A percentile compares a stretch with the other conserved stretches of the same genome.
Evolutionary conservation across 64 coral and sea anemone species (phyloP).

Genomic region (Porites australiensis): DNA sequence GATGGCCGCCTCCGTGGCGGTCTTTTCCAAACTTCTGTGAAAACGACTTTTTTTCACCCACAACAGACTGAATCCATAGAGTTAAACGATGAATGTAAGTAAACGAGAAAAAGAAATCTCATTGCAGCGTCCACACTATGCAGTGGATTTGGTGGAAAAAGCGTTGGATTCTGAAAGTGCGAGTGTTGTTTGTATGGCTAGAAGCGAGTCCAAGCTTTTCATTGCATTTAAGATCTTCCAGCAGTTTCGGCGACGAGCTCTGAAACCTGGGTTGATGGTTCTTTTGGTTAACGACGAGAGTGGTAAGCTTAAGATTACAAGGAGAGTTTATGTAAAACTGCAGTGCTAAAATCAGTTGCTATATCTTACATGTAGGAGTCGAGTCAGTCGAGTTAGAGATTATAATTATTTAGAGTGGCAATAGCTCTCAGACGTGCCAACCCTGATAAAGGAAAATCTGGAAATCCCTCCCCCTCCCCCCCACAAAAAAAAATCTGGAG

Average conservation of each 20-base stretch:
- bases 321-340: neutral
- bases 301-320: neutral
- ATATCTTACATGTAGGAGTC: neutral
- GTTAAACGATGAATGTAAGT: neutral
- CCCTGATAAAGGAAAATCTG: too few relatives aligned
- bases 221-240: conserved; percentile 54
- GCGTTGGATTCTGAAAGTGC: neutral
- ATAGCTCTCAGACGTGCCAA: too few relatives aligned
- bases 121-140: conserved; percentile 7
- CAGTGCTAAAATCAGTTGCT: neutral
- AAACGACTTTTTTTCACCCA: neutral
- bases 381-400: neutral
- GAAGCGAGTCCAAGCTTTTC: conserved; percentile 29
- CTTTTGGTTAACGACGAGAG: conserved; percentile 39
- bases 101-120: conserved; percentile 18
- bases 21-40: neutral
- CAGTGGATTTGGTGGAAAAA: conserved; percentile 39
- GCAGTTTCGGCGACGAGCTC: neutral
- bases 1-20: neutral
- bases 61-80: neutral
- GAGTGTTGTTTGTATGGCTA: conserved; percentile 47
- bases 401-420: too few relatives aligned
- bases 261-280: conserved; percentile 11
- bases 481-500: too few relatives aligned
- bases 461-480: too few relatives aligned